Conservation (phyloP, 2,888 invertebrate genomes). For the Drosophila borborema region DNA sequence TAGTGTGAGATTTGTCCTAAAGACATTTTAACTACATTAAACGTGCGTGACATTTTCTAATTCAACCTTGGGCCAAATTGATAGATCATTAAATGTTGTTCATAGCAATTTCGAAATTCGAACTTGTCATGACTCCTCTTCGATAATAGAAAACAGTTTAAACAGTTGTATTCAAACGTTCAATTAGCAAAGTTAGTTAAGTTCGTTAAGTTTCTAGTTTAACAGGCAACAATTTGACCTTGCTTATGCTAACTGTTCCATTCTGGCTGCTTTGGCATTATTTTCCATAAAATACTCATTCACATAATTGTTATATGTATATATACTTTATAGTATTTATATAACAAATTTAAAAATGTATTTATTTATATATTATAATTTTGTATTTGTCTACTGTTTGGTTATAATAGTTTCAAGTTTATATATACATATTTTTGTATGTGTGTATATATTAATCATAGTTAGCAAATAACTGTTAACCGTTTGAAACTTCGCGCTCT, state of each 20-base stretch:
- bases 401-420: too few relatives aligned
- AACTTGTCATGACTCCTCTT: background rate
- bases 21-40: conserved; percentile 25
- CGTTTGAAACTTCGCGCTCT: too few relatives aligned
- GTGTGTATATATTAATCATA: too few relatives aligned
- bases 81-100: background rate
- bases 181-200: background rate
- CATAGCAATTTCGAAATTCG: background rate
- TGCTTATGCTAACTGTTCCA: background rate
- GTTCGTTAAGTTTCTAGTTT: too few relatives aligned
- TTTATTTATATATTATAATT: too few relatives aligned
- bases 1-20: conserved; percentile 28
- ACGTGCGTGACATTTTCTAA: conserved; percentile 23
- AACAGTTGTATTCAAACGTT: conserved; percentile 14
- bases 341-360: too few relatives aligned
- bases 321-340: too few relatives aligned
- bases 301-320: too few relatives aligned
- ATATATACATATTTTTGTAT: too few relatives aligned
- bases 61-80: conserved; percentile 20
- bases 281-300: too few relatives aligned
- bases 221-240: background rate
- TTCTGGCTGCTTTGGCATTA: background rate
- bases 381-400: too few relatives aligned
- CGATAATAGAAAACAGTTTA: background rate
- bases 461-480: too few relatives aligned